Evolutionary conservation across 1,140 invertebrate species (phyloP), one percentile per base, ranked within the genome.

Genomic region (Musca domestica): DNA sequence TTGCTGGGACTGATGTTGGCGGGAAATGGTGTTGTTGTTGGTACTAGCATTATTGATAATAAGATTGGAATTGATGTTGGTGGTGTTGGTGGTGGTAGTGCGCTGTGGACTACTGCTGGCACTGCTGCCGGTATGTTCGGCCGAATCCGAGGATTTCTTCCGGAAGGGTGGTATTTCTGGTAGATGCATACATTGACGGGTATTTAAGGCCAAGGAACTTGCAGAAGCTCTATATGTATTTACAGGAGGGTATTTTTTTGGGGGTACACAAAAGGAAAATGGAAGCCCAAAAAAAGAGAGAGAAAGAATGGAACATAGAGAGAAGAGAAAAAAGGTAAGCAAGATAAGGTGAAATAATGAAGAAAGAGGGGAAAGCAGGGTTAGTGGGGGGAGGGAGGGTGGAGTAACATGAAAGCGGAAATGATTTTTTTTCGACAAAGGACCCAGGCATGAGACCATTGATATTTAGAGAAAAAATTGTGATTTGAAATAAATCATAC

Each of bases 111-210:
- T 81, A 74, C 76, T 78, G 67, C 72, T 66, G n/a, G 71, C 73
- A 67, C 77, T 80, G 72, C 74, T 78, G 63, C 72, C 73, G 9
- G 74, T 77, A 20, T 74, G 72, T 56, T 78, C 78, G 56, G 75
- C 73, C 19, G 78, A 80, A 54, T 80, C 77, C 49, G 68, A 78
- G 5, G 79, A 80, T 74, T 81, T 71, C 82, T 84, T 77, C 56
- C 78, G 80, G 74, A 85, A 86, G 5, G 85, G 85, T 49, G 86
- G 86, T 72, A 86, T 87, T 71, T 83, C 78, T 77, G 83, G 74
- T 80, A 81, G 84, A 76, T 73, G 83, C 70, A 75, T 84, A 73
- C 74, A 82, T 75, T 74, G 83, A 54, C 74, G 49, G 19, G 70
- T 71, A 73, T 71, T 75, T 70, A 78, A 76, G 54, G 75, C 76